These are phyloP conservation scores for Drosophila eugracilis DNA, from an alignment of 1,140 invertebrate genomes.

Conservation along the genomic window DNA sequence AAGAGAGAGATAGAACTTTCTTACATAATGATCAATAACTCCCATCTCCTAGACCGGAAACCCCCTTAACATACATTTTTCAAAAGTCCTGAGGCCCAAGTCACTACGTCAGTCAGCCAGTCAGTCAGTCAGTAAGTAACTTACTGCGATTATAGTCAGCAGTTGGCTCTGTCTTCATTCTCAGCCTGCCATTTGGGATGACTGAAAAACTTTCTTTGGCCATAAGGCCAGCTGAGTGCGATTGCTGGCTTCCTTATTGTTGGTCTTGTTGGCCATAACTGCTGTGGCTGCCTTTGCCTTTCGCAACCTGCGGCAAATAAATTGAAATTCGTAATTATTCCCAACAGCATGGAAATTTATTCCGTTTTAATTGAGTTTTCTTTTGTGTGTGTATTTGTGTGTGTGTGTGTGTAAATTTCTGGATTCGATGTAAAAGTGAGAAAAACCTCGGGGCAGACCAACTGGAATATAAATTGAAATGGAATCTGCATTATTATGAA, in stretches of 20 bases:
- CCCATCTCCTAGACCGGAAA: background rate
- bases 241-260: slow-evolving; percentile 54
- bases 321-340: slow-evolving; percentile 84
- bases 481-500: slow-evolving; percentile 76
- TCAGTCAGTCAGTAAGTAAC: slow-evolving; percentile 49
- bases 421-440: slow-evolving; percentile 51
- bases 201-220: slow-evolving; percentile 48
- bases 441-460: slow-evolving; percentile 37
- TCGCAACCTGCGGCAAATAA: slow-evolving; percentile 78
- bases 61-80: slow-evolving; percentile 29
- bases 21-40: slow-evolving; percentile 14
- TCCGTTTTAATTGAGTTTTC: slow-evolving; percentile 83
- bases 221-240: slow-evolving; percentile 44
- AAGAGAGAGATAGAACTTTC: too few species aligned
- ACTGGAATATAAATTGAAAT: slow-evolving; percentile 69
- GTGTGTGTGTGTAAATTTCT: slow-evolving; percentile 59
- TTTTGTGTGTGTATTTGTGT: slow-evolving; percentile 68
- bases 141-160: slow-evolving; percentile 46
- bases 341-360: slow-evolving; percentile 81
- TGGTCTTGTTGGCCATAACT: slow-evolving; percentile 45
- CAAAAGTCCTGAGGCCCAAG: slow-evolving; percentile 31
- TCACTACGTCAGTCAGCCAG: slow-evolving; percentile 38
- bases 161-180: slow-evolving; percentile 8
- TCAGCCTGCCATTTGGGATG: background rate
- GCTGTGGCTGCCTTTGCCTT: slow-evolving; percentile 61